phyloP scores from a whole-genome alignment of 1,140 invertebrate genomes.

The Philopotamus ludificatus region DNA sequence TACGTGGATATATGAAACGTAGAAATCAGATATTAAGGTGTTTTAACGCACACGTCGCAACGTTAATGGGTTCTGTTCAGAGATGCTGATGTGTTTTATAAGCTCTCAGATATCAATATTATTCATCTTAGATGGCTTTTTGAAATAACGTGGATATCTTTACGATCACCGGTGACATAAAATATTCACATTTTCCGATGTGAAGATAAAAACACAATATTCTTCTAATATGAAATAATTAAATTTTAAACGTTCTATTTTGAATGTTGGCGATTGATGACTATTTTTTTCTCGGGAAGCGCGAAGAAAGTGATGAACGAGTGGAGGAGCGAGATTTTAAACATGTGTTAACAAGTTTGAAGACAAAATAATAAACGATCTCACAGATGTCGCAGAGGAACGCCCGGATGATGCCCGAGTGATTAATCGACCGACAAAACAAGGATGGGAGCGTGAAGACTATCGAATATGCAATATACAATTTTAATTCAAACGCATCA shows the following conservation, averaged over 20 bases:
- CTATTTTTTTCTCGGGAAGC: too few species aligned
- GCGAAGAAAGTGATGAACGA: conserved; percentile 6
- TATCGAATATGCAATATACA: neutral
- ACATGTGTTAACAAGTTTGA: conserved; percentile 30
- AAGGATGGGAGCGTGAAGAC: too few species aligned
- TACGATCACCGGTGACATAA: too few species aligned
- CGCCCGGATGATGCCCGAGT: conserved; percentile 16
- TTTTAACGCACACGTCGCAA: neutral
- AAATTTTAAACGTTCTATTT: too few species aligned
- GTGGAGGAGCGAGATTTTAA: conserved; percentile 17
- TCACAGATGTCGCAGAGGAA: conserved; percentile 25
- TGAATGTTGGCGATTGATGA: too few species aligned
- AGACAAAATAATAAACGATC: conserved; percentile 31
- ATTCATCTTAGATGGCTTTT: too few species aligned
- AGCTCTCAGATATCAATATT: too few species aligned
- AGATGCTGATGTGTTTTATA: neutral
- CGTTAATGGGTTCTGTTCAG: neutral
- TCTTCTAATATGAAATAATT: too few species aligned
- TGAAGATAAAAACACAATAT: too few species aligned
- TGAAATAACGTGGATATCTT: too few species aligned
- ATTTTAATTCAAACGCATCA: too few species aligned
- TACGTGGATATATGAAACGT: neutral
- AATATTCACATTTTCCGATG: too few species aligned
- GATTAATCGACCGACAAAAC: conserved; percentile 17
- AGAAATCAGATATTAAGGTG: neutral